Evolutionary conservation across 2,888 invertebrate genomes (phyloP), one percentile per base, ranked within the genome.

Genomic region (Lasioglossum oenotherae): DNA sequence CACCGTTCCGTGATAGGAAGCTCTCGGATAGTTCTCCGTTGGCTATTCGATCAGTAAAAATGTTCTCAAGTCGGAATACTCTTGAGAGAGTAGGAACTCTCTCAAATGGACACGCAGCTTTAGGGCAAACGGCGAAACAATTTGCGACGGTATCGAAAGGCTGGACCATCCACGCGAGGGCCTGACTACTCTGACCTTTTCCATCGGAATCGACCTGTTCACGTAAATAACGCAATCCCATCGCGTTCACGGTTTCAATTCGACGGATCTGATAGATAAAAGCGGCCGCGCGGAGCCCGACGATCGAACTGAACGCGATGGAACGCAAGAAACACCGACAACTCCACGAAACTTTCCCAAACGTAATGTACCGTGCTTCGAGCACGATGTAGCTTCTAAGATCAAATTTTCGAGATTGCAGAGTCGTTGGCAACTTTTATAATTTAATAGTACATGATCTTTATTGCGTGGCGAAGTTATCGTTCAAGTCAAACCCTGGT

Each of bases 171-270:
- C 46, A 14, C 16, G 73, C 84, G 84, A 46, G 73, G 84, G 80
- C 72, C 71, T 73, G 71, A 64, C 75, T 41, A 27, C 60, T 60
- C 57, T 71, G 84, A 85, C 85, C 85, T 85, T 85, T 85, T 31
- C 27, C 49, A 16, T 67, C 38, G 57, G 41, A 60, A 82, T 60
- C 82, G 74, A 35, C 46, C 60, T 44, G 41, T n/a, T 69, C 35
- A 49, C 4, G 69, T 71, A 64, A 84, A 71, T 84, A 78, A 69
- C 84, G 41, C 57, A 73, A 71, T 64, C 38, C 23, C 49, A 64
- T 71, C 41, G 31, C 12, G 16, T 46, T 49, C 44, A 19, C 60
- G 19, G 23, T 77, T 69, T 38, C 31, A 44, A 16, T 38, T 57
- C 35, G 35, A 64, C 57, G 72, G 27, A 69, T 83, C 46, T 27